Percentiles rank a stretch among this genome's conserved stretches.
Conservation (phyloP, 2,888 invertebrate genomes). For the Dryocosmus kuriphilus region DNA sequence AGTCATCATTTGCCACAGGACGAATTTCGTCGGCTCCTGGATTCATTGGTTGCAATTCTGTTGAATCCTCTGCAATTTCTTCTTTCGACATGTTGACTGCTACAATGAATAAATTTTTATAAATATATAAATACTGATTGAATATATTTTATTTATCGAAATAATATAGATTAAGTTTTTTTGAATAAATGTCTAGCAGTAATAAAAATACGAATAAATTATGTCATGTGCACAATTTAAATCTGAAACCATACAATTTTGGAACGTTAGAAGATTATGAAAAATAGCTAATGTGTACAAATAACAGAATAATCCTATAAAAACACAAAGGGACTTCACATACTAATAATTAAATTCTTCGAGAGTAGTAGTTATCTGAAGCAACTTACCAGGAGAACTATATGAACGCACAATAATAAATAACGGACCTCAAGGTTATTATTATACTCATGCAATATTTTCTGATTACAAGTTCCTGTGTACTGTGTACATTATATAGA, state of each 20-base stretch:
- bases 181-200: too few species aligned
- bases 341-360: not conserved
- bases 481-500: not conserved
- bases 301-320: too few species aligned
- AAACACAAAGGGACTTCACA: not conserved
- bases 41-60: slow-evolving; percentile 17
- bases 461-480: not conserved
- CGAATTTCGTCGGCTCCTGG: not conserved
- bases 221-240: too few species aligned
- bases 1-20: not conserved
- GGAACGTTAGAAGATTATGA: too few species aligned
- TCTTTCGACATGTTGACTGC: not conserved
- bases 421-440: not conserved
- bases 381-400: not conserved
- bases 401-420: not conserved
- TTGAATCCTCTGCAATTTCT: not conserved
- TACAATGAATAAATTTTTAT: not conserved
- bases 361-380: not conserved
- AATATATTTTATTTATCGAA: too few species aligned
- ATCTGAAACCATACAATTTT: too few species aligned
- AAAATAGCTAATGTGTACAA: too few species aligned
- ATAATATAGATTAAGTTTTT: not conserved
- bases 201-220: not conserved
- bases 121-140: too few species aligned
- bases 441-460: not conserved